A percentile compares a stretch with the other conserved stretches of the same genome.
These are phyloP conservation scores for Cuculus canorus DNA, from an alignment of 2,797 vertebrate genomes.

Conservation along the genomic window DNA sequence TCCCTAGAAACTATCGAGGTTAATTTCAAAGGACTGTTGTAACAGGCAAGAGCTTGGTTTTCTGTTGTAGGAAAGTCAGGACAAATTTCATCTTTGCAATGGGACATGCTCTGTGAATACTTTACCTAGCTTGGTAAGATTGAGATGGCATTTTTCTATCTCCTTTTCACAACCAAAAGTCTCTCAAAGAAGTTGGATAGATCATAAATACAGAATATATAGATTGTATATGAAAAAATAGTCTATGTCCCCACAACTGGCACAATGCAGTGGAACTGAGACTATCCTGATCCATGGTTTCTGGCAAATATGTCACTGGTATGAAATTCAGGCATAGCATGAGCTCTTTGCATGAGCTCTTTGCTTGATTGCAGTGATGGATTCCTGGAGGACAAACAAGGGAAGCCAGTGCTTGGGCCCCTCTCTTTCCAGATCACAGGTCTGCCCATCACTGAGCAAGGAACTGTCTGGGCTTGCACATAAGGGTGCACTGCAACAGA, in stretches of 20 bases:
- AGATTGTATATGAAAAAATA: not conserved
- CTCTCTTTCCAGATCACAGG: not conserved
- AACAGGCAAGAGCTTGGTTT: not conserved
- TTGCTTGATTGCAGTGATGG: accelerated
- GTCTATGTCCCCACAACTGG: not conserved
- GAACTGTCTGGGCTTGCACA: accelerated
- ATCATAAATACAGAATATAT: not conserved
- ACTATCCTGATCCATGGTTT: not conserved
- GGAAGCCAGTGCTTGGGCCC: not conserved
- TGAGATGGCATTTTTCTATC: not conserved
- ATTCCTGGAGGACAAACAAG: not conserved
- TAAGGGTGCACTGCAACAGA: accelerated
- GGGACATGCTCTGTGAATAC: not conserved
- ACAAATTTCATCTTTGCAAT: not conserved
- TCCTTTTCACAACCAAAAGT: not conserved
- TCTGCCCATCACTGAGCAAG: not conserved
- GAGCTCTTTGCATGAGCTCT: not conserved
- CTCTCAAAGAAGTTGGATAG: not conserved
- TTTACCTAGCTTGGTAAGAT: not conserved
- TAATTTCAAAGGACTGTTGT: not conserved
- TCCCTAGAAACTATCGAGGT: not conserved
- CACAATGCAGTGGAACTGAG: not conserved
- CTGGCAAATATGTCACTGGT: not conserved
- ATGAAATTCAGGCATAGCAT: not conserved
- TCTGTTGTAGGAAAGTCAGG: not conserved